Evolutionary conservation across 2,797 vertebrate genomes (phyloP).

Genomic region (Melanotaenia trifasciata): DNA sequence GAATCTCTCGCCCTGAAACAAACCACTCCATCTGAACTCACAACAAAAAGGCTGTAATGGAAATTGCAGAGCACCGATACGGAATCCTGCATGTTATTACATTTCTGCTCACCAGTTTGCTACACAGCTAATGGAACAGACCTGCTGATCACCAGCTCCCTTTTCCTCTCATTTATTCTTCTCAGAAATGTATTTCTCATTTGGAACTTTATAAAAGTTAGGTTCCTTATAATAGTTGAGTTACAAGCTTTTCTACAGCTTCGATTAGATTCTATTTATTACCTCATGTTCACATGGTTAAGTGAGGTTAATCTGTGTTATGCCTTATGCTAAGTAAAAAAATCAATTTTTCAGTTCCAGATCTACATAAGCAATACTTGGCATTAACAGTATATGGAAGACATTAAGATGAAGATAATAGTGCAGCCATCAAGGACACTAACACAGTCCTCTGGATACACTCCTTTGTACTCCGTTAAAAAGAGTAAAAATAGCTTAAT

Average conservation of each 20-base stretch:
- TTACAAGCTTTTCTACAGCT: conserved; percentile 1
- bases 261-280: background rate
- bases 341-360: conserved; percentile 52
- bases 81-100: conserved; percentile 40
- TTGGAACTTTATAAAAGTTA: background rate
- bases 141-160: conserved; percentile 31
- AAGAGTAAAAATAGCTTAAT: too few species aligned
- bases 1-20: conserved; percentile 29
- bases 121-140: conserved; percentile 24
- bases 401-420: conserved; percentile 44
- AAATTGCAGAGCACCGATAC: conserved; percentile 36
- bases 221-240: background rate
- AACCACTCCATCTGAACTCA: conserved; percentile 42
- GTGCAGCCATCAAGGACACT: background rate
- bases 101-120: conserved; percentile 38
- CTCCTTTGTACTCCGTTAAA: conserved; percentile 17
- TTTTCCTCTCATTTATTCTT: conserved; percentile 18
- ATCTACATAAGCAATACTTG: conserved; percentile 56
- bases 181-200: conserved; percentile 35
- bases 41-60: conserved; percentile 41
- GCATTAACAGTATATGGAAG: conserved; percentile 57
- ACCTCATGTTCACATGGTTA: conserved; percentile 13
- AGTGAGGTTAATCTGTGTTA: conserved; percentile 29
- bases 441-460: background rate
- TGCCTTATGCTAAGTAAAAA: conserved; percentile 15